Evolutionary conservation across 1,140 invertebrate genomes (phyloP).

Genomic region (Macrobrachium nipponense): DNA sequence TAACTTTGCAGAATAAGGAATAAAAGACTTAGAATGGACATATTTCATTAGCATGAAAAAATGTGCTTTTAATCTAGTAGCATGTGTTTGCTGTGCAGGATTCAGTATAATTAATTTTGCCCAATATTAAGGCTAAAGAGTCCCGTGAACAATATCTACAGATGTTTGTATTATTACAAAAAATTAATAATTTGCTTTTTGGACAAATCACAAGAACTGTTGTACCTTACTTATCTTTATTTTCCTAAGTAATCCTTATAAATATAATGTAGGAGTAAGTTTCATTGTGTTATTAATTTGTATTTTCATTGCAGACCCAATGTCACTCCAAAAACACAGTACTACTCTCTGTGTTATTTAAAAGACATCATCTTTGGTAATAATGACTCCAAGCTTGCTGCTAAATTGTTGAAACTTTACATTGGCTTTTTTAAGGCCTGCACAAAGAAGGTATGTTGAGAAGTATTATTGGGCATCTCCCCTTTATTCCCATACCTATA

Average conservation of each 20-base stretch:
- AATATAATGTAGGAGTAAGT: not conserved
- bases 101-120: too few species aligned
- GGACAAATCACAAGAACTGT: not conserved
- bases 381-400: conserved; percentile 82
- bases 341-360: conserved; percentile 93
- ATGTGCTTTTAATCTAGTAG: too few species aligned
- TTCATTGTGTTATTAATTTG: not conserved
- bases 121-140: too few species aligned
- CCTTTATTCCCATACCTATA: not conserved
- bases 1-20: too few species aligned
- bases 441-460: conserved; percentile 77
- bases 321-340: conserved; percentile 86
- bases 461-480: conserved; percentile 3
- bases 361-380: conserved; percentile 81
- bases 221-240: too few species aligned
- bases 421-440: conserved; percentile 95
- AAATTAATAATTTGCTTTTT: too few species aligned
- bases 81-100: too few species aligned
- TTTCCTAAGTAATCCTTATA: not conserved
- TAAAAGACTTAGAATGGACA: too few species aligned
- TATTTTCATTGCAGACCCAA: conserved; percentile 81
- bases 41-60: too few species aligned
- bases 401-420: conserved; percentile 88
- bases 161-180: too few species aligned
- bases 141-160: too few species aligned